Percentiles rank a stretch among this genome's conserved stretches.
Evolutionary conservation across 2,797 vertebrate species (phyloP).

Genomic region (Premnoplex brunnescens): DNA sequence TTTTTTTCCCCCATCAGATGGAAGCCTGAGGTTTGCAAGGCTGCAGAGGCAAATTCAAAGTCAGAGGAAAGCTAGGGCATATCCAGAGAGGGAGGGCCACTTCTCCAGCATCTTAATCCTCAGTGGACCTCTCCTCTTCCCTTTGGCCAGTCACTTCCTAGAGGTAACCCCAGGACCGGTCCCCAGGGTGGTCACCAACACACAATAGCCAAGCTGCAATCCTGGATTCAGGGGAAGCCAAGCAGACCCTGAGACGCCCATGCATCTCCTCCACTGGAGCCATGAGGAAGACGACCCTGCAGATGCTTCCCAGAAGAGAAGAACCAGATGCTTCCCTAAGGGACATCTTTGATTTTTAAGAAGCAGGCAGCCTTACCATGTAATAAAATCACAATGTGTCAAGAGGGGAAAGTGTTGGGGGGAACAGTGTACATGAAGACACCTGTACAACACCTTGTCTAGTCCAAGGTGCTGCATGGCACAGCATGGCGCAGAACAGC

Average conservation of each 20-base stretch:
- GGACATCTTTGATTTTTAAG: not conserved
- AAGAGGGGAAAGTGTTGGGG: not conserved
- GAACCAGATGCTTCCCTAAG: not conserved
- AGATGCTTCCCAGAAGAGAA: not conserved
- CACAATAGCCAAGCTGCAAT: not conserved
- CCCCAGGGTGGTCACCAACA: not conserved
- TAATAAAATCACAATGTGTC: not conserved
- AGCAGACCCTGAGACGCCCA: not conserved
- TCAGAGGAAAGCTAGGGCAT: not conserved
- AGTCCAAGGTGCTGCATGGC: not conserved
- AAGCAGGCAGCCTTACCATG: not conserved
- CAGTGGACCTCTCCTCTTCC: not conserved
- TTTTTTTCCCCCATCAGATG: not conserved
- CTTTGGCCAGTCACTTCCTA: not conserved
- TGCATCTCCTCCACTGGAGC: not conserved
- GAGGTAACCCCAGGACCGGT: fast-evolving
- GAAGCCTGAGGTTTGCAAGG: not conserved
- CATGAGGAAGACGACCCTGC: not conserved
- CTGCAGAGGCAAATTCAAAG: not conserved
- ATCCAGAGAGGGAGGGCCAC: not conserved
- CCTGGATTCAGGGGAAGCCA: not conserved
- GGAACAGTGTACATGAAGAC: not conserved
- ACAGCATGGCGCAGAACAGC: not conserved
- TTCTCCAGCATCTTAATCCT: not conserved
- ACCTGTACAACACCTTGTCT: not conserved